These are phyloP conservation scores for Epistrophe grossulariae DNA, from an alignment of 2,888 invertebrate species.

Conservation along the genomic window DNA sequence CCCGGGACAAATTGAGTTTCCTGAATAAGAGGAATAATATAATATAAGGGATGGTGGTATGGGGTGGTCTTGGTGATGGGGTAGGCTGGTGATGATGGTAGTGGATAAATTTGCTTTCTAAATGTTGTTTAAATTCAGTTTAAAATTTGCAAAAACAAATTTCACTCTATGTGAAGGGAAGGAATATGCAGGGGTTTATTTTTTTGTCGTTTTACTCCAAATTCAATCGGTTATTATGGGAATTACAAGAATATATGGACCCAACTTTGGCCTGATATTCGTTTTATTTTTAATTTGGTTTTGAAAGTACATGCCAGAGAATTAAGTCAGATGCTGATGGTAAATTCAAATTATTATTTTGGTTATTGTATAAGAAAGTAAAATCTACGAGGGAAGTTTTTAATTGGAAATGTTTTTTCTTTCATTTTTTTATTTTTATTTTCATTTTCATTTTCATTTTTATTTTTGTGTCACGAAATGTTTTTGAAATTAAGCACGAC, in stretches of 20 bases:
- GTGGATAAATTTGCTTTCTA: conserved; percentile 35
- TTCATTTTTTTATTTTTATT: conserved; percentile 10
- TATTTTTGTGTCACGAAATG: conserved; percentile 35
- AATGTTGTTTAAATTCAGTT: conserved; percentile 58
- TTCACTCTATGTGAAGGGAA: conserved; percentile 8
- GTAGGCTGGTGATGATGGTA: neutral
- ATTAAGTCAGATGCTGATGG: conserved; percentile 21
- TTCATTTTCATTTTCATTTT: conserved; percentile 7
- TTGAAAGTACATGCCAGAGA: conserved; percentile 20
- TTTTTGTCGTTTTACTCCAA: conserved; percentile 15
- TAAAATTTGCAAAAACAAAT: conserved; percentile 66
- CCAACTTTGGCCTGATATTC: conserved; percentile 50
- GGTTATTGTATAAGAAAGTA: conserved; percentile 22
- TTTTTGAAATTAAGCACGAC: conserved; percentile 34
- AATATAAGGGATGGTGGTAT: neutral
- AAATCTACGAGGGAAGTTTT: conserved; percentile 40
- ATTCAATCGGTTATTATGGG: conserved; percentile 60
- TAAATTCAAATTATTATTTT: conserved; percentile 36
- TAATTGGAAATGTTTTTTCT: conserved; percentile 32
- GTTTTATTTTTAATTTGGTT: conserved; percentile 53
- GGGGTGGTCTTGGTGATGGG: too few species aligned
- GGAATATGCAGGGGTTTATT: conserved; percentile 8
- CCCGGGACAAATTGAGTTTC: conserved; percentile 44
- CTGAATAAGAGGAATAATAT: conserved; percentile 21
- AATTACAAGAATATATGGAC: conserved; percentile 57